phyloP scores from a whole-genome alignment of 2,888 invertebrate species.

The Pelosia muscerda region DNA sequence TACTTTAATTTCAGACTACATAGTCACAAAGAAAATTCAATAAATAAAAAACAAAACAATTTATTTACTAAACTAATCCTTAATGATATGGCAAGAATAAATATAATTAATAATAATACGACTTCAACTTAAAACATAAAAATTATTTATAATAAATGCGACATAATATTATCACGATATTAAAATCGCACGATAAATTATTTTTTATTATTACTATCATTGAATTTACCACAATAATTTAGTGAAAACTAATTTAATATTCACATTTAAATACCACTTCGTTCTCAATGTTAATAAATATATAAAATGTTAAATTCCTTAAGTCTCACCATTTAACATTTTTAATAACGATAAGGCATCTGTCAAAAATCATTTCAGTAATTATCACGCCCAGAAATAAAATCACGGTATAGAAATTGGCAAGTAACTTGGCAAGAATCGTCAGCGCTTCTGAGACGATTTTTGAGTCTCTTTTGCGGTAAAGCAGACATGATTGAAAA shows the following conservation, averaged over 20 bases:
- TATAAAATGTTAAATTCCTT: background rate
- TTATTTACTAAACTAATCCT: conserved; percentile 50
- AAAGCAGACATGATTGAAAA: too few species aligned
- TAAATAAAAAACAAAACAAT: conserved; percentile 52
- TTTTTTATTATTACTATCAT: conserved; percentile 6
- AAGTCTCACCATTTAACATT: background rate
- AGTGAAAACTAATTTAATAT: background rate
- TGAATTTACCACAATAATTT: background rate
- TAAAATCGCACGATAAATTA: conserved; percentile 17
- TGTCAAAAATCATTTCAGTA: background rate
- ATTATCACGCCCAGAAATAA: conserved; percentile 13
- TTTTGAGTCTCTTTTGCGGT: too few species aligned
- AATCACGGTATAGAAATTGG: too few species aligned
- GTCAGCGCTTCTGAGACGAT: too few species aligned
- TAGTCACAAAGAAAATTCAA: conserved; percentile 20
- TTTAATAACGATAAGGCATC: background rate
- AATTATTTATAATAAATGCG: conserved; percentile 51
- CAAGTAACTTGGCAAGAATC: too few species aligned
- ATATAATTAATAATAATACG: conserved; percentile 54
- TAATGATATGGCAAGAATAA: conserved; percentile 78
- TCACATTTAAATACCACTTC: background rate
- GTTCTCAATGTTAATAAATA: background rate
- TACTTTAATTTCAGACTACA: too few species aligned
- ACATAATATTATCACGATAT: conserved; percentile 39
- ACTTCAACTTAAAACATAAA: conserved; percentile 43